These are phyloP conservation scores for Drosophila trapezifrons DNA, from an alignment of 1,140 invertebrate genomes.

Conservation along the genomic window DNA sequence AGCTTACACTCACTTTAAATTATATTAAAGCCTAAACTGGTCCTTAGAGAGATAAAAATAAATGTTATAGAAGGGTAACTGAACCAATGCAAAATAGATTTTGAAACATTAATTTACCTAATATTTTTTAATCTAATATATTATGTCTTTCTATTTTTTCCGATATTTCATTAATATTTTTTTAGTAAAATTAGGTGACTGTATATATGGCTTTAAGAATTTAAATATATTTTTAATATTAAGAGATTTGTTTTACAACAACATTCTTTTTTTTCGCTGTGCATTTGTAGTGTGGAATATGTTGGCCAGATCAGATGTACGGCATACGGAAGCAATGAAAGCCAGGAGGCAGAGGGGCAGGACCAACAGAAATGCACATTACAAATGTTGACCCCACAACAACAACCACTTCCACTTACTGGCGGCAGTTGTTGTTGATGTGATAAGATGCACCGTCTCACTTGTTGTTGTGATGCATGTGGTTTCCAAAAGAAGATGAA, in stretches of 20 bases:
- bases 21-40: no score
- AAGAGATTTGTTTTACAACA: neutral
- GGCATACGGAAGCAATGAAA: slow-evolving; percentile 53
- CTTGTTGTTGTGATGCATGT: slow-evolving; percentile 53
- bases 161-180: no score
- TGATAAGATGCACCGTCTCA: slow-evolving; percentile 58
- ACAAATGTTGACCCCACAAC: slow-evolving; percentile 51
- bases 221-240: neutral
- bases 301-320: slow-evolving; percentile 27
- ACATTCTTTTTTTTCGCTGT: neutral
- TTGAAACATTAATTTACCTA: no score
- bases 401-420: slow-evolving; percentile 72
- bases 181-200: no score
- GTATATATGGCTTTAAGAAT: no score
- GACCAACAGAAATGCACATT: slow-evolving; percentile 10
- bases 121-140: no score
- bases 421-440: slow-evolving; percentile 69
- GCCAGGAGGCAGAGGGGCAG: slow-evolving; percentile 4
- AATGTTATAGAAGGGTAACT: no score
- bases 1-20: no score
- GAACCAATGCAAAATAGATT: no score
- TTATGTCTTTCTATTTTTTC: no score
- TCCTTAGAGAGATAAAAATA: no score
- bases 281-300: neutral
- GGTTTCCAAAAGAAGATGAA: slow-evolving; percentile 26